phyloP scores from a whole-genome alignment of 2,888 invertebrate species.

The Barypeithes pellucidus region DNA sequence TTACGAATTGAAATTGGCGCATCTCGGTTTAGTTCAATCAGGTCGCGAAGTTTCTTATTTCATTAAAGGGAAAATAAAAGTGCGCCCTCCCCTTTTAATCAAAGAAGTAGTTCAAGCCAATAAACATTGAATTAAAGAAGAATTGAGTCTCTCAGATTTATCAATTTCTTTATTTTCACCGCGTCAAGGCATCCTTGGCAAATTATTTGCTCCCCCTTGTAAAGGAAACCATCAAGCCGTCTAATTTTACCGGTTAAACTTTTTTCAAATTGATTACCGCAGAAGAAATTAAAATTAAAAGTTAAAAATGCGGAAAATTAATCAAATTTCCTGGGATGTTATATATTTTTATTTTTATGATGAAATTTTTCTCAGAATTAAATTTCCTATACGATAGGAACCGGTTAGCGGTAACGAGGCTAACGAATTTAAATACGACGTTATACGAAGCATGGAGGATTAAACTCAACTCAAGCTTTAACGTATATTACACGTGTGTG shows the following conservation, averaged over 20 bases:
- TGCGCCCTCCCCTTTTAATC: conserved; percentile 63
- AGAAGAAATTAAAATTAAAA: conserved; percentile 44
- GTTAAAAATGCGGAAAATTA: conserved; percentile 44
- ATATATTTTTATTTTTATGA: conserved; percentile 8
- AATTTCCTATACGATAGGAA: conserved; percentile 32
- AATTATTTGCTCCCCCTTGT: conserved; percentile 45
- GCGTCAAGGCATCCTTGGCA: conserved; percentile 22
- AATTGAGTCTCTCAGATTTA: conserved; percentile 63
- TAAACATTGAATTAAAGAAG: conserved; percentile 65
- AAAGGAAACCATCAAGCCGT: conserved; percentile 29
- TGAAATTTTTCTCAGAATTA: conserved; percentile 24
- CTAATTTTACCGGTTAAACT: conserved; percentile 39
- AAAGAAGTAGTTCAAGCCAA: conserved; percentile 65
- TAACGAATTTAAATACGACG: conserved; percentile 46
- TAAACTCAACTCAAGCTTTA: conserved; percentile 42
- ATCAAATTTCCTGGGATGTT: conserved; percentile 12
- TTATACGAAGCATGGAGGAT: conserved; percentile 35
- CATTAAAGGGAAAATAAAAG: conserved; percentile 61
- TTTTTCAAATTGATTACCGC: conserved; percentile 40
- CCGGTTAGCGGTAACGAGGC: conserved; percentile 38
- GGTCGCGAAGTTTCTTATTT: conserved; percentile 56
- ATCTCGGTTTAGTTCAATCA: conserved; percentile 46
- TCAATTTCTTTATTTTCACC: conserved; percentile 59
- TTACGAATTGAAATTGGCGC: conserved; percentile 49
- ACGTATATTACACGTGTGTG: conserved; percentile 47